Base-by-base conservation (phyloP, 2,888 invertebrate genomes). In the Herminia tarsipennalis region DNA sequence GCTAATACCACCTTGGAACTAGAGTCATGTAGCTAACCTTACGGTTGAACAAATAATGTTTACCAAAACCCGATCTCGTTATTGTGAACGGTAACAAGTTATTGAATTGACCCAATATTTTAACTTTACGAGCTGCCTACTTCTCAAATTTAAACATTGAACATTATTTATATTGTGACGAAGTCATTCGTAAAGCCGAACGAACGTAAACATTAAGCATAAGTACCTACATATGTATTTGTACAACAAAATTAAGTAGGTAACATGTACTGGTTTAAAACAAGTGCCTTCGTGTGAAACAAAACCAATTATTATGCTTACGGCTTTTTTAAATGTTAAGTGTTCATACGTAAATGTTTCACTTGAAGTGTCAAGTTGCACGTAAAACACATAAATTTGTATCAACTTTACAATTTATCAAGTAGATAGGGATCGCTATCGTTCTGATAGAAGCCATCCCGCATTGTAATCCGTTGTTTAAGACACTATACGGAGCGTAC, bases 391-490 rank as follows among this genome's bases (percentile, higher is more conserved):
- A 73, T 83, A 84, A 83, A 79, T 83, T 77, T 67, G 71, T 74
- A 73, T 67, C 62, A 76, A 76, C 61, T 79, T 73, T 73, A 81
- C 82, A 78, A 86, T 85, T 81, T 85, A 86, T 87, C 84, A 81
- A 79, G 78, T 70, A 75, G 73, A 77, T 74, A 68, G 64, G 71
- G 79, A 83, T 82, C 80, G 66, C 78, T 78, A 83, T 79, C 81
- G 81, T 71, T 76, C 75, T 70, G 73, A 40, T 67, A 73, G 77
- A 72, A 65, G 79, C 81, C 66, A 78, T 80, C 83, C 83, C 79
- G 88, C 87, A 89, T 88, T 85, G 87, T 89, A 90, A 91, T 90
- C 88, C 84, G 81, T 86, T 88, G 88, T 86, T 90, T 86, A 87
- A 86, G 80, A 78, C 68, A 71, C 74, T 66, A 68, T 75, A 78